phyloP scores from a whole-genome alignment of 1,140 invertebrate species.

The Drosophila burlai region DNA sequence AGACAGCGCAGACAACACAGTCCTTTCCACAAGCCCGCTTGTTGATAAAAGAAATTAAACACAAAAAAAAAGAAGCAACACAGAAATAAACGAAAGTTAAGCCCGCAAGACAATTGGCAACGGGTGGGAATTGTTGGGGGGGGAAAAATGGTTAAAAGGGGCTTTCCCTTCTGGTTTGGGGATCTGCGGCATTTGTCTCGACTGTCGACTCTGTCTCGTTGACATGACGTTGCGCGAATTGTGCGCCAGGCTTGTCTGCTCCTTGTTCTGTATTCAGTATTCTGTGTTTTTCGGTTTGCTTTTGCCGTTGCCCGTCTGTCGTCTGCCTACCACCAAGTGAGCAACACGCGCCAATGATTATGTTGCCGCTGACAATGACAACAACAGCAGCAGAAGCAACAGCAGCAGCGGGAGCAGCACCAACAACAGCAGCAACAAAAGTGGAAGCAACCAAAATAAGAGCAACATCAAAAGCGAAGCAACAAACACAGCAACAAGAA shows the following conservation, averaged over 20 bases:
- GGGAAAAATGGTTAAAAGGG: conserved; percentile 12
- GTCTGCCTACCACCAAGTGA: conserved; percentile 74
- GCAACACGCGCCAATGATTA: conserved; percentile 82
- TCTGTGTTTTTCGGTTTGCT: conserved; percentile 29
- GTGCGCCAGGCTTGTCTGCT: conserved; percentile 68
- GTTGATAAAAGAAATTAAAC: conserved; percentile 82
- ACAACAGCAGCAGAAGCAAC: conserved; percentile 32
- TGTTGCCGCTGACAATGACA: conserved; percentile 72
- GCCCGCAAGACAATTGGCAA: conserved; percentile 76
- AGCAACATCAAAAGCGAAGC: neutral
- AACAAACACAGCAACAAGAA: conserved; percentile 5
- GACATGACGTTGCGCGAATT: conserved; percentile 81
- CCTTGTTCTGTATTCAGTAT: conserved; percentile 32
- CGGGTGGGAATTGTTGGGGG: conserved; percentile 6
- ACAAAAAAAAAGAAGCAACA: conserved; percentile 37
- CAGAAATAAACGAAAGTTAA: conserved; percentile 68
- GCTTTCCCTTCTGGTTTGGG: conserved; percentile 21
- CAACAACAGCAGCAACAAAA: neutral
- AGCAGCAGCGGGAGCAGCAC: neutral
- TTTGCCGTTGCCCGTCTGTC: conserved; percentile 6
- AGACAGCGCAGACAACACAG: conserved; percentile 16
- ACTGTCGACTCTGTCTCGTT: conserved; percentile 69
- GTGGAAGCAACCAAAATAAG: neutral
- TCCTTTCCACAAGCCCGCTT: conserved; percentile 41
- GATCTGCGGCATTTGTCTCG: conserved; percentile 72